A percentile compares a stretch with the other conserved stretches of the same genome.
phyloP scores from a whole-genome alignment of 2,797 vertebrate species.

The Spheniscus humboldti region DNA sequence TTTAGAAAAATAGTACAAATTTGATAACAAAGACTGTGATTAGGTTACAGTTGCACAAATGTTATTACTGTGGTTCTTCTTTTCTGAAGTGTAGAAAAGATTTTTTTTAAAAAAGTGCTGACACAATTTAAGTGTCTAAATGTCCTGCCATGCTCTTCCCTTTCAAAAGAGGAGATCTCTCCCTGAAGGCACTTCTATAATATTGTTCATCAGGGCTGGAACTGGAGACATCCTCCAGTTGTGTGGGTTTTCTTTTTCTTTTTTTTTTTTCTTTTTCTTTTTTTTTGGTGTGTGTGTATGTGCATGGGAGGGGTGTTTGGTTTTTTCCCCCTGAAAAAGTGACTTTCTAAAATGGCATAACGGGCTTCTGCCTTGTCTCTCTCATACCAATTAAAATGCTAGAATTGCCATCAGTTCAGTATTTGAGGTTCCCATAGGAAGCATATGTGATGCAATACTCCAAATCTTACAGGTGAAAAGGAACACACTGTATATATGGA shows the following conservation, averaged over 20 bases:
- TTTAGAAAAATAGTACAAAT: neutral
- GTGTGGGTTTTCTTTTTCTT: neutral
- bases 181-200: neutral
- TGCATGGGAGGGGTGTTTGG: neutral
- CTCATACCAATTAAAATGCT: neutral
- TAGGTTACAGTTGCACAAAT: neutral
- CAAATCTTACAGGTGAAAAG: neutral
- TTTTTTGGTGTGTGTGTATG: neutral
- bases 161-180: neutral
- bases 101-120: neutral
- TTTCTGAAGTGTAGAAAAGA: neutral
- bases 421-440: neutral
- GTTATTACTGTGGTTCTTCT: neutral
- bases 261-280: too few relatives aligned
- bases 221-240: neutral
- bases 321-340: neutral
- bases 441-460: neutral
- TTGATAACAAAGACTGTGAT: neutral
- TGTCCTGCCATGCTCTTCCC: neutral
- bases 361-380: neutral
- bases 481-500: neutral
- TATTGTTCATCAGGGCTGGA: neutral
- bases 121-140: neutral
- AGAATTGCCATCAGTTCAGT: neutral
- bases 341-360: neutral